Percentiles rank a stretch among this genome's conserved stretches.
Conservation (phyloP, 2,797 vertebrate species). For the Cheirogaleus major region DNA sequence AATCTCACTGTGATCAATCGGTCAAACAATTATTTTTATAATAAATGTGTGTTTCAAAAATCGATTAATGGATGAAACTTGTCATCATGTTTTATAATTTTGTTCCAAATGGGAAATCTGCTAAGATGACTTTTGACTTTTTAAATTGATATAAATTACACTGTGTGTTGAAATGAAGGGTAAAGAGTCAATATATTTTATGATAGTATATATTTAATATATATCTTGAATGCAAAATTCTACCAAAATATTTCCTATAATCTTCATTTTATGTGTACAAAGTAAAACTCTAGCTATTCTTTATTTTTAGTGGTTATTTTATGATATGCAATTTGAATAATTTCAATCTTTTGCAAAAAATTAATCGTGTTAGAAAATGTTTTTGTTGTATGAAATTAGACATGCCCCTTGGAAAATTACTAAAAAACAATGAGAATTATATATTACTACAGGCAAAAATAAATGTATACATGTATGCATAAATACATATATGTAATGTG, state of each 20-base stretch:
- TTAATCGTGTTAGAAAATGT: not conserved
- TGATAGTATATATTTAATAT: not conserved
- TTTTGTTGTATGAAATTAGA: not conserved
- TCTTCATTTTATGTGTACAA: not conserved
- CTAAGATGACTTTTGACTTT: not conserved
- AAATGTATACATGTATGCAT: not conserved
- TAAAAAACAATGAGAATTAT: not conserved
- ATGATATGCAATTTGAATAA: not conserved
- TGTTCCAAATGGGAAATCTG: not conserved
- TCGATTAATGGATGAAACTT: not conserved
- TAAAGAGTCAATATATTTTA: not conserved
- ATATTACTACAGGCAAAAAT: not conserved
- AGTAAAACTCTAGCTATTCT: not conserved
- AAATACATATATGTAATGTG: not conserved
- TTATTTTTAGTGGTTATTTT: not conserved
- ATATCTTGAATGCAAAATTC: not conserved
- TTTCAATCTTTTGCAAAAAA: not conserved
- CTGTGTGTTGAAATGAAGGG: not conserved
- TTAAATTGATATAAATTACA: not conserved
- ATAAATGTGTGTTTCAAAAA: not conserved
- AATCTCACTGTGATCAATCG: not conserved
- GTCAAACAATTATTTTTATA: not conserved
- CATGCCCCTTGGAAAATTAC: not conserved
- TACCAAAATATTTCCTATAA: not conserved
- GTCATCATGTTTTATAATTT: not conserved